These are phyloP conservation scores for Cichlasoma orientale DNA, from an alignment of 2,797 vertebrate genomes.

Conservation along the genomic window DNA sequence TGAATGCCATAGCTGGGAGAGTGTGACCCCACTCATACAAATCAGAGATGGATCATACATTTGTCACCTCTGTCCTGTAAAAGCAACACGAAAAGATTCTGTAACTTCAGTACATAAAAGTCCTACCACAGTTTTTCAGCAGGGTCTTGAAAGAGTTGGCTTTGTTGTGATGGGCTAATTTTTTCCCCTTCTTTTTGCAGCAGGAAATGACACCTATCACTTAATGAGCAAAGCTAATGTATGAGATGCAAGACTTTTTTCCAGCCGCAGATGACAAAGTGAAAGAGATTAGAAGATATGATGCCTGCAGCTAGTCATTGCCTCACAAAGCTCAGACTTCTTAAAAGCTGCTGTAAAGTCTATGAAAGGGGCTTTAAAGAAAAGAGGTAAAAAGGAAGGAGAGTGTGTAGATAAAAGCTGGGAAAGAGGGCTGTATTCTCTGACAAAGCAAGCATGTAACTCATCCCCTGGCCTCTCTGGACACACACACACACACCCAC, in stretches of 20 bases:
- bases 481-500: constrained; percentile 41
- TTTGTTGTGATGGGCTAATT: neutral
- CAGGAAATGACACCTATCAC: constrained; percentile 29
- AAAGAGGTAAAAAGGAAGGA: constrained; percentile 51
- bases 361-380: constrained; percentile 55
- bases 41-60: neutral
- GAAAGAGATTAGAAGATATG: constrained; percentile 51
- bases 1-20: constrained; percentile 8
- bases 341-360: constrained; percentile 62
- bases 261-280: constrained; percentile 32
- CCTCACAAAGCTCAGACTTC: constrained; percentile 35
- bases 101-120: neutral
- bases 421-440: constrained; percentile 59
- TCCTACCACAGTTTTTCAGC: neutral
- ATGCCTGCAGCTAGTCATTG: constrained; percentile 37
- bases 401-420: constrained; percentile 68
- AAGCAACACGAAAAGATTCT: neutral
- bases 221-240: constrained; percentile 20
- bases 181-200: neutral
- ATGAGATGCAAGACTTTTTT: constrained; percentile 22
- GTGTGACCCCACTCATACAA: neutral
- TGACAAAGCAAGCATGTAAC: constrained; percentile 71
- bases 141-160: neutral
- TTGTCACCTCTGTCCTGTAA: constrained; percentile 7
- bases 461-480: constrained; percentile 64